Conservation (phyloP, 2,113 vertebrate genomes). For the Cebidichthys violaceus region DNA sequence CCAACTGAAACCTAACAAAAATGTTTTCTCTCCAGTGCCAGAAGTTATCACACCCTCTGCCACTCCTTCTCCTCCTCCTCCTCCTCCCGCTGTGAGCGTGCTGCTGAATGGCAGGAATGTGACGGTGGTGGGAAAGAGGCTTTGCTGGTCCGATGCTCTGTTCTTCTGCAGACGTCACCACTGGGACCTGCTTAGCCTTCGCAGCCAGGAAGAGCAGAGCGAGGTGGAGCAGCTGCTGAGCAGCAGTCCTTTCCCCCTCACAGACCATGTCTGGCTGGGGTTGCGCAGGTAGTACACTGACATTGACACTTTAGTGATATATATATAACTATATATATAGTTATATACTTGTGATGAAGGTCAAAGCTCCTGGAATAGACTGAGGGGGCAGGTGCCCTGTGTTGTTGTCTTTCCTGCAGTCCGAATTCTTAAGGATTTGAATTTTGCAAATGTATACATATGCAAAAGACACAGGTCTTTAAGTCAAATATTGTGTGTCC, state of each 20-base stretch:
- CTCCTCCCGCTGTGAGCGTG: neutral
- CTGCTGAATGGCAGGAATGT: neutral
- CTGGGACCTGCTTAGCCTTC: slow-evolving; percentile 39
- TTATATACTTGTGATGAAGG: neutral
- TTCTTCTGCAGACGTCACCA: slow-evolving; percentile 21
- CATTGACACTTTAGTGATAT: neutral
- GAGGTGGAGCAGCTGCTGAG: slow-evolving; percentile 25
- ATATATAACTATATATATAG: no score
- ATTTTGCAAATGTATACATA: neutral
- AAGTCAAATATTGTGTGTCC: neutral
- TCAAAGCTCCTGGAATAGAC: neutral
- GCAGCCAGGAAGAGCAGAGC: slow-evolving; percentile 25
- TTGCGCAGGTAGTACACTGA: slow-evolving; percentile 13
- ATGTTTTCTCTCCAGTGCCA: neutral
- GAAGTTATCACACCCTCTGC: neutral
- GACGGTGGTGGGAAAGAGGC: slow-evolving; percentile 14
- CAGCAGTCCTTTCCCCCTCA: neutral
- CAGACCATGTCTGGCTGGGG: slow-evolving; percentile 32
- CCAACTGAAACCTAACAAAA: slow-evolving; percentile 2
- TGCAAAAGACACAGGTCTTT: neutral
- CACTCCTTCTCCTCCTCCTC: neutral
- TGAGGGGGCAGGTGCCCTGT: neutral
- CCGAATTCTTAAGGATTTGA: neutral
- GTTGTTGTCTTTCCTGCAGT: neutral
- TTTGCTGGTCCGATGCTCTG: slow-evolving; percentile 38